Percentiles rank a stretch among this genome's conserved stretches.
Evolutionary conservation across 2,113 vertebrate genomes (phyloP).

Genomic region (Piaya cayana): DNA sequence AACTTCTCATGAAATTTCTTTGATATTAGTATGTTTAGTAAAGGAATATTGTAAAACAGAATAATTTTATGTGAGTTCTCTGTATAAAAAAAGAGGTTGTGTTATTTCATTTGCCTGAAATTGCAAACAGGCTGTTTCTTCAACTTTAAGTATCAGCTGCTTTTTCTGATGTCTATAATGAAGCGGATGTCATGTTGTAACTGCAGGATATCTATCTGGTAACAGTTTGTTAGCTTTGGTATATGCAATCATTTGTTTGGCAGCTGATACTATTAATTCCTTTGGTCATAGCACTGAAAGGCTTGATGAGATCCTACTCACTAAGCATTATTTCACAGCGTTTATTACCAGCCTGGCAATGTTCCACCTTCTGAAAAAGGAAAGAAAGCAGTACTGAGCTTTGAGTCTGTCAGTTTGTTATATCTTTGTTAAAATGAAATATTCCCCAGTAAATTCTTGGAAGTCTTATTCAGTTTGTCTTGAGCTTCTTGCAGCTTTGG

Average conservation of each 20-base stretch:
- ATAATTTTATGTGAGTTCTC: not conserved
- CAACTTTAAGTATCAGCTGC: slow-evolving; percentile 39
- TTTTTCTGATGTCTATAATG: slow-evolving; percentile 47
- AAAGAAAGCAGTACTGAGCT: slow-evolving; percentile 51
- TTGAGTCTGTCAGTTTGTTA: not conserved
- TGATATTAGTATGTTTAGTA: not conserved
- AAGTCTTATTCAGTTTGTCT: not conserved
- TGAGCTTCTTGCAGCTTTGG: not conserved
- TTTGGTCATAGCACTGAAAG: slow-evolving; percentile 48
- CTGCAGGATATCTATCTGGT: slow-evolving; percentile 50
- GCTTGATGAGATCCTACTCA: slow-evolving; percentile 52
- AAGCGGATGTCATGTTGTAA: slow-evolving; percentile 48
- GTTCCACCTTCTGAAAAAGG: slow-evolving; percentile 57
- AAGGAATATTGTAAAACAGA: slow-evolving; percentile 3
- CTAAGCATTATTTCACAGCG: slow-evolving; percentile 44
- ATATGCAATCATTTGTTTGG: slow-evolving; percentile 68
- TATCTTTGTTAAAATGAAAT: not conserved
- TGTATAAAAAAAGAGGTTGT: not conserved
- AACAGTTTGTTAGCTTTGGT: slow-evolving; percentile 59
- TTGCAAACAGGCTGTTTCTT: not conserved
- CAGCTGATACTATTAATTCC: slow-evolving; percentile 59
- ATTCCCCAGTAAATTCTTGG: not conserved
- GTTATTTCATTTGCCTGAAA: slow-evolving; percentile 26
- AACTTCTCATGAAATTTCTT: not conserved
- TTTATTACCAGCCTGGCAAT: slow-evolving; percentile 57